Evolutionary conservation across 2,113 vertebrate species (phyloP), one percentile per base, ranked within the genome.

Genomic region (Scophthalmus maximus): DNA sequence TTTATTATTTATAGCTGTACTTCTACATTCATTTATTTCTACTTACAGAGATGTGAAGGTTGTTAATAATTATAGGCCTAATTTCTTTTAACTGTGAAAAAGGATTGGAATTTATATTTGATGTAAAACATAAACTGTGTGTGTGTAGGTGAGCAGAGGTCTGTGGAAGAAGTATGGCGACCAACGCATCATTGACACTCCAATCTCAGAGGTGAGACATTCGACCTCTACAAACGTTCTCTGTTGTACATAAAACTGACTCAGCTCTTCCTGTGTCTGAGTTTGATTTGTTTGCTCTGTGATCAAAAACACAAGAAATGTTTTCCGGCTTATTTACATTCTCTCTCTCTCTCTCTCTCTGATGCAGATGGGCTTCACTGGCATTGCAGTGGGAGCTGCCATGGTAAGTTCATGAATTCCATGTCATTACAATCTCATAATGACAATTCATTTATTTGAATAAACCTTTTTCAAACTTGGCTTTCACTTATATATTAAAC

Each of bases 101-200:
- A 44, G 40, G 17, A 38, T 7, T 9, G 10, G n/a, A n/a, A n/a
- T n/a, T n/a, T n/a, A n/a, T n/a, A n/a, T n/a, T n/a, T n/a, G n/a
- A n/a, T n/a, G n/a, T n/a, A n/a, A n/a, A n/a, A n/a, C n/a, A n/a
- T n/a, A 38, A 38, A 9, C 10, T 60, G 42, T 77, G 1, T 84
- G 64, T 73, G 60, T 68, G 49, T 76, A 99, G 97, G 94, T 99
- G 74, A 98, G 97, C 83, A 92, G 98, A 80, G 98, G 98, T 2
- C 94, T 99, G 12, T 99, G 97, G 98, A 99, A 99, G 90, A 99
- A 99, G 80, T 99, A 97, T 0, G 98, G 98, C 59, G 98, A 99
- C 90, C 96, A 98, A 79, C 94, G 98, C 23, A 86, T 99, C 79
- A 97, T 99, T 18, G 98, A 99, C 87, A 99, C 98, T 0, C 98